These are phyloP conservation scores for Acrossocheilus fasciatus DNA, from an alignment of 2,797 vertebrate species.

Conservation along the genomic window DNA sequence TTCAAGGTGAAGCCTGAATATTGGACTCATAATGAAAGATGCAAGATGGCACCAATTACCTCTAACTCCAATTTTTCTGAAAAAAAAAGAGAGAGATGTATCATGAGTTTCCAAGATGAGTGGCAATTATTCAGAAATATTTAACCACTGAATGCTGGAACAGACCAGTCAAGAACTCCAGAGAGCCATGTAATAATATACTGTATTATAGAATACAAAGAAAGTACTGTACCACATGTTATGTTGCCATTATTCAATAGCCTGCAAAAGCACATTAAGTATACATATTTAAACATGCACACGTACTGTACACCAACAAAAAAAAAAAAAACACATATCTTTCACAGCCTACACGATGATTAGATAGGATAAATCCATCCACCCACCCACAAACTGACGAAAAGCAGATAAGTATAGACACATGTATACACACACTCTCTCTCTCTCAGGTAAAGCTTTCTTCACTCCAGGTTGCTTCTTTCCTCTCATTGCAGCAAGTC, in stretches of 20 bases:
- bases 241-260: not conserved
- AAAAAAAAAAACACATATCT: slow-evolving; percentile 35
- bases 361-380: slow-evolving; percentile 22
- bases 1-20: not conserved
- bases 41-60: not conserved
- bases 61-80: not conserved
- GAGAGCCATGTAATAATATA: not conserved
- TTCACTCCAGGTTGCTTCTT: slow-evolving; percentile 37
- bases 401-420: slow-evolving; percentile 43
- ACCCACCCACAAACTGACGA: slow-evolving; percentile 27
- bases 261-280: not conserved
- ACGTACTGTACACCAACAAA: not conserved
- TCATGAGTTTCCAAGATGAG: not conserved
- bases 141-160: not conserved
- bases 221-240: not conserved
- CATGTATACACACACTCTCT: slow-evolving; percentile 8
- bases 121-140: not conserved
- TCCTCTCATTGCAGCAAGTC: slow-evolving; percentile 37
- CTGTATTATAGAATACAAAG: not conserved
- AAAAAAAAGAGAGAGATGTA: not conserved
- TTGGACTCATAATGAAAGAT: not conserved
- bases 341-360: not conserved
- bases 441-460: slow-evolving; percentile 33
- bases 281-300: slow-evolving; percentile 15
- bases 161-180: not conserved